These are phyloP conservation scores for Hypotaenidia philippensis DNA, from an alignment of 2,797 vertebrate genomes.

Conservation along the genomic window DNA sequence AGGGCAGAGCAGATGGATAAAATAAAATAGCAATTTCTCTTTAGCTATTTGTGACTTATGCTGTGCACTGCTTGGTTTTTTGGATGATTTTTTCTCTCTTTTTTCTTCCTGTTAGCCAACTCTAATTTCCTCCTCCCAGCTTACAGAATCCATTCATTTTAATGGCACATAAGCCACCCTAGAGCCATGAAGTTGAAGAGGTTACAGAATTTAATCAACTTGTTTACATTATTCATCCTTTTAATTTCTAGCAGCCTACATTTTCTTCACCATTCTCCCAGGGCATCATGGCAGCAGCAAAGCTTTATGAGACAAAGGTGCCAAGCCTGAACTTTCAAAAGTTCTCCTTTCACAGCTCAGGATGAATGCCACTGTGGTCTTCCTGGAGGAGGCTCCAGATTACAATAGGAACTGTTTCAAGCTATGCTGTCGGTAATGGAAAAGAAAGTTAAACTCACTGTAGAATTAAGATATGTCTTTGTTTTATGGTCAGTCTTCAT, in stretches of 20 bases:
- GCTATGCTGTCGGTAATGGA: neutral
- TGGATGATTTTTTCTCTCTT: neutral
- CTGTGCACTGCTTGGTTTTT: neutral
- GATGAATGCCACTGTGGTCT: neutral
- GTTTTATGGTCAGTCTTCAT: neutral
- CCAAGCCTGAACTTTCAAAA: neutral
- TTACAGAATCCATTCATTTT: slow-evolving; percentile 9
- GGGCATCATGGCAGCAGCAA: slow-evolving; percentile 19
- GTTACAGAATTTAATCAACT: slow-evolving; percentile 49
- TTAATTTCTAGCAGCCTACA: slow-evolving; percentile 38
- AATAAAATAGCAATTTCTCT: neutral
- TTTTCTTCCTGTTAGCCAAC: neutral
- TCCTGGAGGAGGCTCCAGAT: neutral
- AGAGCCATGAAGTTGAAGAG: slow-evolving; percentile 32
- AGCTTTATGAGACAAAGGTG: slow-evolving; percentile 23
- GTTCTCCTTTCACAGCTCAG: neutral
- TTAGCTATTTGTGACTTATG: neutral
- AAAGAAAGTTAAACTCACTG: neutral
- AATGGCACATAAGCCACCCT: neutral
- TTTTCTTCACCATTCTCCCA: slow-evolving; percentile 3
- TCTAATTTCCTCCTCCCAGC: neutral
- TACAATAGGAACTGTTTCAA: neutral
- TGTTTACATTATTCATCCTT: slow-evolving; percentile 55
- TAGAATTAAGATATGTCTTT: neutral
- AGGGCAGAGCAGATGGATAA: neutral